Percentiles rank a stretch among this genome's conserved stretches.
phyloP scores from a whole-genome alignment of 2,888 invertebrate genomes.

The Mesochorus sp. region DNA sequence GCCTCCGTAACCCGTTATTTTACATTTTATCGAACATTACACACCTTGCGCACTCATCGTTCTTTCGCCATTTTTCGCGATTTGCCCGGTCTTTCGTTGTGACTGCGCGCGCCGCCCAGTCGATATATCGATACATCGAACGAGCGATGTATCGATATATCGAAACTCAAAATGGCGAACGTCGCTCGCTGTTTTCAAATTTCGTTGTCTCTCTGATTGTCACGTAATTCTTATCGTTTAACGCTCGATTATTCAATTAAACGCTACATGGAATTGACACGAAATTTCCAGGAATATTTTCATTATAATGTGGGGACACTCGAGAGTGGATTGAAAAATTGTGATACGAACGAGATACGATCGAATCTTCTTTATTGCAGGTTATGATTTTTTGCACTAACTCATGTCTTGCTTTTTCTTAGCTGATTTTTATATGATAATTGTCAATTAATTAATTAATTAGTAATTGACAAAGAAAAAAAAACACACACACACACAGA shows the following conservation, averaged over 20 bases:
- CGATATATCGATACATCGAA: not conserved
- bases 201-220: too few relatives aligned
- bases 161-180: not conserved
- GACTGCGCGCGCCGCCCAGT: constrained; percentile 15
- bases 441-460: too few relatives aligned
- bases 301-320: not conserved
- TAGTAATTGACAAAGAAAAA: constrained; percentile 3
- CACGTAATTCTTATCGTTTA: too few relatives aligned
- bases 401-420: constrained; percentile 57
- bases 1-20: not conserved
- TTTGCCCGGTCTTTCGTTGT: constrained; percentile 21
- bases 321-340: not conserved
- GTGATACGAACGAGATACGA: constrained; percentile 38
- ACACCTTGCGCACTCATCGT: constrained; percentile 10
- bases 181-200: too few relatives aligned
- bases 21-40: constrained; percentile 11
- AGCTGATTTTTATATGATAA: constrained; percentile 16
- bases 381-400: constrained; percentile 57
- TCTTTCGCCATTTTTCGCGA: constrained; percentile 16
- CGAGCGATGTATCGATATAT: not conserved
- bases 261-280: too few relatives aligned
- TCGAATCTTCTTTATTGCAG: constrained; percentile 31
- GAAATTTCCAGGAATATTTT: too few relatives aligned
- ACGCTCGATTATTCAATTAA: too few relatives aligned
- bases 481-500: too few relatives aligned